Evolutionary conservation across 2,113 vertebrate genomes (phyloP), one percentile per base, ranked within the genome.

Genomic region (Microcebus murinus): DNA sequence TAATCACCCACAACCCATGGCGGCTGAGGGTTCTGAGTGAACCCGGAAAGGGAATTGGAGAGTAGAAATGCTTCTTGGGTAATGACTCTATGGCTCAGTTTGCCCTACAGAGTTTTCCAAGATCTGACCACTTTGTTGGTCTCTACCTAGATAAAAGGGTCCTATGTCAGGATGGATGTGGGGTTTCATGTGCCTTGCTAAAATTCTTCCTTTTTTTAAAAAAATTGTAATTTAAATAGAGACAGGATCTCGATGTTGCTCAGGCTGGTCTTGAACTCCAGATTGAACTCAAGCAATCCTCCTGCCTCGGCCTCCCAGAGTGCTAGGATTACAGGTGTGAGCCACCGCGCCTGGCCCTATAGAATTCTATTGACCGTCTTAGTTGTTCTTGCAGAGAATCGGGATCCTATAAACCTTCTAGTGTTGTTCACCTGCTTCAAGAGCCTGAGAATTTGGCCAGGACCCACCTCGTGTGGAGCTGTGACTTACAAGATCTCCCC

Each of bases 361-460:
- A 34, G 45, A 52, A 4, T 11, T 25, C 0, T 45, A 17, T 2
- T 50, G 39, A 34, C 57, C 25, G 23, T 50, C 67, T 80, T 31
- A 20, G 23, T 82, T 77, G 48, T 45, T 48, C 90, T 67, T 29
- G 31, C 8, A 36, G 76, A 85, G 45, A 59, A 82, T 6, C 3
- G 21, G 39, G 6, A 9, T 2, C 17, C 31, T 50, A 0, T 4
- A 1, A 18, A 8, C 17, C 55, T 21, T 6, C 4, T 36, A 42
- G 20, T 34, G 15, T 48, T 87, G 82, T 73, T 82, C 23, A 63
- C 18, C 39, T 71, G 76, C 45, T 68, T 74, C 6, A 7, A 31
- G 63, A 65, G 31, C 21, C 68, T 21, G 31, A 27, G 85, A 17
- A 5, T 23, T 23, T 83, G 77, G 18, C 61, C 4, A 15, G 70